Conservation (phyloP, 2,888 invertebrate genomes). For the Chrysomela aeneicollis region DNA sequence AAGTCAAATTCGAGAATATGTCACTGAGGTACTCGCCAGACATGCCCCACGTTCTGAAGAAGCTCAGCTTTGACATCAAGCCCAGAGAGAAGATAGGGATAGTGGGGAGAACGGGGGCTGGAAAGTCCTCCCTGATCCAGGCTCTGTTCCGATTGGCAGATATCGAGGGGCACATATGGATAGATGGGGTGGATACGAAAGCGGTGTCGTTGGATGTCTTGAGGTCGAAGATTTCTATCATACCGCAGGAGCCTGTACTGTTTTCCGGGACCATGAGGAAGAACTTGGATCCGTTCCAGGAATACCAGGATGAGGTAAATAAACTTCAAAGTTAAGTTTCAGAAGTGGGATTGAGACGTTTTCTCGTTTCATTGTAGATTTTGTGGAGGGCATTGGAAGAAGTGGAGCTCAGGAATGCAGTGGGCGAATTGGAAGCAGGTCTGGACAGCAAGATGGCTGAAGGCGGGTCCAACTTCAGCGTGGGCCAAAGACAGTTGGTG, state of each 20-base stretch:
- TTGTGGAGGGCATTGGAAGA: slow-evolving; percentile 86
- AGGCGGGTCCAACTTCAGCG: slow-evolving; percentile 64
- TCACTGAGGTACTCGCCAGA: slow-evolving; percentile 75
- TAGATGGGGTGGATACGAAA: slow-evolving; percentile 78
- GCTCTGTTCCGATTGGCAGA: slow-evolving; percentile 83
- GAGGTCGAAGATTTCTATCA: slow-evolving; percentile 80
- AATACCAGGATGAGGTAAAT: slow-evolving; percentile 73
- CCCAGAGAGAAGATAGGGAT: slow-evolving; percentile 78
- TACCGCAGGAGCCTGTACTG: slow-evolving; percentile 85
- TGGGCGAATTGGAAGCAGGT: slow-evolving; percentile 62
- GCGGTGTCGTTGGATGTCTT: slow-evolving; percentile 69
- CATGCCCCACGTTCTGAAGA: slow-evolving; percentile 76
- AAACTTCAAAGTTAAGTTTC: background rate
- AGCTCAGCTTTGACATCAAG: slow-evolving; percentile 71
- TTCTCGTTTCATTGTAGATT: slow-evolving; percentile 50
- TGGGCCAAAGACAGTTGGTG: slow-evolving; percentile 71
- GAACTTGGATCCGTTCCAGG: slow-evolving; percentile 89
- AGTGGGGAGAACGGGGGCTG: slow-evolving; percentile 84
- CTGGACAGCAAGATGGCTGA: slow-evolving; percentile 77
- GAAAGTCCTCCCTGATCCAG: slow-evolving; percentile 78
- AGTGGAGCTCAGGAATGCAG: slow-evolving; percentile 73
- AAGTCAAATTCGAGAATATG: slow-evolving; percentile 72
- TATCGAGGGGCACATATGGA: slow-evolving; percentile 77
- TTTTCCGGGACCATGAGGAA: slow-evolving; percentile 87
- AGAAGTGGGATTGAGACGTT: background rate